Conservation (phyloP, 2,113 vertebrate species). For the Aspidoscelis tigris region DNA sequence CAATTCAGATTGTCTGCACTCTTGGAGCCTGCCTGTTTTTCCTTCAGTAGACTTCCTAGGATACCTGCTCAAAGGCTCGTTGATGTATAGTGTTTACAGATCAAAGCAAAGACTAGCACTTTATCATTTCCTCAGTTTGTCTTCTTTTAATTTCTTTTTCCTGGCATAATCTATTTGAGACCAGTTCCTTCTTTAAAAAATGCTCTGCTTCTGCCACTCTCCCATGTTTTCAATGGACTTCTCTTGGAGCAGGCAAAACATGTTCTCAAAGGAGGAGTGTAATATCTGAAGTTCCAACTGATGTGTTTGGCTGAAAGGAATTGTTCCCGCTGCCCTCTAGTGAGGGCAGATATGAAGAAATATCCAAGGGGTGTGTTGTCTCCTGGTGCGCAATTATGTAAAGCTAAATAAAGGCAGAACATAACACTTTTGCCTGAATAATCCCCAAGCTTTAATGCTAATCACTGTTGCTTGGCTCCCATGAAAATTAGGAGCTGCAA, state of each 20-base stretch:
- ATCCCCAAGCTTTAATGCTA: neutral
- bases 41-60: conserved; percentile 22
- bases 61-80: conserved; percentile 37
- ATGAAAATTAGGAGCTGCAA: conserved; percentile 32
- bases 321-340: neutral
- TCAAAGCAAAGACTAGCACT: conserved; percentile 33
- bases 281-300: neutral
- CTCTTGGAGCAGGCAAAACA: neutral
- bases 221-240: neutral
- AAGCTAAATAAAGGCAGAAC: neutral
- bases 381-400: neutral
- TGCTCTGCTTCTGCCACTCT: conserved; percentile 25
- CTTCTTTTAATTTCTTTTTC: conserved; percentile 32
- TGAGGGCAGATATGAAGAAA: neutral
- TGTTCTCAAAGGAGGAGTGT: neutral
- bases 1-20: neutral
- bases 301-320: neutral
- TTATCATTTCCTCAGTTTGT: conserved; percentile 36
- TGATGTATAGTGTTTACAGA: conserved; percentile 46
- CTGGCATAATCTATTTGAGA: conserved; percentile 32
- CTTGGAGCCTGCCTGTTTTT: conserved; percentile 4
- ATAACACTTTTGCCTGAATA: neutral
- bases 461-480: neutral
- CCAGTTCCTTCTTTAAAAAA: conserved; percentile 40
- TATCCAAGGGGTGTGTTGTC: neutral